Evolutionary conservation across 2,888 invertebrate genomes (phyloP), one percentile per base, ranked within the genome.

Genomic region (Sycophila texana): DNA sequence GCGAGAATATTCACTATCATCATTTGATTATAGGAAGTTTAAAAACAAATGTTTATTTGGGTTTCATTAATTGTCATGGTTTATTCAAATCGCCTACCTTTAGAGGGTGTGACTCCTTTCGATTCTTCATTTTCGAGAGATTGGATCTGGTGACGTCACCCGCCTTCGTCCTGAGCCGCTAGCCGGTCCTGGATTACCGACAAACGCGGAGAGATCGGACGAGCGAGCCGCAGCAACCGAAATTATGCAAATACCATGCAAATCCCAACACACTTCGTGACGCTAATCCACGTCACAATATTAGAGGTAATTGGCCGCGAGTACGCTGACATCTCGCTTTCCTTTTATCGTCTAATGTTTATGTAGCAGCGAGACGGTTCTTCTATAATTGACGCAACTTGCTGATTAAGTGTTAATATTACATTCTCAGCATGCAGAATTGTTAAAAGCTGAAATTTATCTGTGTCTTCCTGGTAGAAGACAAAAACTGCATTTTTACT

Each of bases 221-320:
- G 30, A 16, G 22, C 26, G 47, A 49, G 49, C 55, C 58, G 72
- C 57, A 68, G 57, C 67, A 30, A 22, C 67, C 76, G 60, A 89
- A 89, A 89, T 89, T 89, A 89, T 89, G 89, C 87, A 89, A 89
- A 90, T 89, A 86, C 86, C 82, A 90, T 90, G 89, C 88, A 89
- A 89, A 89, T 89, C 88, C 86, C 80, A 82, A 83, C 84, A 83
- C 84, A 83, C 83, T 86, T 82, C 83, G 85, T 86, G 88, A 88
- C 88, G 89, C 85, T 89, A 88, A 89, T 88, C 89, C 88, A 83
- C 87, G 87, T 89, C 89, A 89, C 87, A 88, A 89, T 89, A 89
- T 90, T 87, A 89, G 86, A 89, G 88, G 89, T 88, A 89, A 89
- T 89, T 89, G 89, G 86, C 88, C 89, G 85, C 82, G 83, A 84